Percentiles rank a stretch among this genome's conserved stretches.
phyloP scores from a whole-genome alignment of 2,113 vertebrate genomes.

The Pithys albifrons region DNA sequence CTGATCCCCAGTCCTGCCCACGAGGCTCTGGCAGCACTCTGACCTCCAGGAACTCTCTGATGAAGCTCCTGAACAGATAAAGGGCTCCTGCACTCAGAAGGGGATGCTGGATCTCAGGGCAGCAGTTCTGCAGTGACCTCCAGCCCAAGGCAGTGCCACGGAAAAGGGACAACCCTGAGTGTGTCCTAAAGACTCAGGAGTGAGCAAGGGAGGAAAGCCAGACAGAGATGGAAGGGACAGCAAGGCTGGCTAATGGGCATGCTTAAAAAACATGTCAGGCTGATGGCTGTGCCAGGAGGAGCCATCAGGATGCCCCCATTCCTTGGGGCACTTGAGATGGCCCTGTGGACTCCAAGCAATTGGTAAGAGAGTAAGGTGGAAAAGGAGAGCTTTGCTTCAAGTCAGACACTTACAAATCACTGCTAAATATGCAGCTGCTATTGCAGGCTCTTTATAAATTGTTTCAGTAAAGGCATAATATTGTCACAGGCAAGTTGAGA shows the following conservation, averaged over 20 bases:
- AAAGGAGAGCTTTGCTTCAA: neutral
- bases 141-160: neutral
- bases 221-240: neutral
- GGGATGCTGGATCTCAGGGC: neutral
- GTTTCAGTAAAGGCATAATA: neutral
- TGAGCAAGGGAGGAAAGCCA: neutral
- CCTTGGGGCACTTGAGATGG: neutral
- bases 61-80: neutral
- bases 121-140: neutral
- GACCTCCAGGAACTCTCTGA: neutral
- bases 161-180: neutral
- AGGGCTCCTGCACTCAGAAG: neutral
- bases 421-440: neutral
- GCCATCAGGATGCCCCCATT: neutral
- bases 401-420: neutral
- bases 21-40: neutral
- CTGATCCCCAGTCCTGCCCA: neutral
- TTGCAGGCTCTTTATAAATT: neutral
- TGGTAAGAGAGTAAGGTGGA: rapidly evolving
- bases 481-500: rapidly evolving
- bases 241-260: neutral
- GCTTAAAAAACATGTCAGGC: rapidly evolving
- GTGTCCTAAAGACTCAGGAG: rapidly evolving
- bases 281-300: neutral
- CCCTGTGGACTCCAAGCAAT: neutral